A percentile compares a stretch with the other conserved stretches of the same genome.
Conservation (phyloP, 2,888 invertebrate genomes). For the Darwinula stevensoni region DNA sequence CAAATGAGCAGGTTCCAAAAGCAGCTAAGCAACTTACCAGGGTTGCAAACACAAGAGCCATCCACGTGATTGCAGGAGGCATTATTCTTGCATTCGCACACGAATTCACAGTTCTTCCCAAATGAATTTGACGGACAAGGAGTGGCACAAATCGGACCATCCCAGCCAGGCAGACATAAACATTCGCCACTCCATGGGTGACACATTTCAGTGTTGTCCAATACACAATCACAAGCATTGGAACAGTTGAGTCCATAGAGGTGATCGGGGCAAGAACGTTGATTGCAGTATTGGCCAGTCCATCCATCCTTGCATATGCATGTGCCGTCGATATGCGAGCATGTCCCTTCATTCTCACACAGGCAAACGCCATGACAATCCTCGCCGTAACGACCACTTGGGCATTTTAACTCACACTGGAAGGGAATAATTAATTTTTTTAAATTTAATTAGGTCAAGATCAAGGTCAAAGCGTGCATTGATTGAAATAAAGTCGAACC, state of each 20-base stretch:
- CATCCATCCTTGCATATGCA: slow-evolving; percentile 18
- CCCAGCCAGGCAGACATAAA: slow-evolving; percentile 49
- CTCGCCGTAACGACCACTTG: too few relatives aligned
- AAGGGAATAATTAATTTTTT: too few relatives aligned
- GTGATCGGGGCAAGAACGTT: slow-evolving; percentile 31
- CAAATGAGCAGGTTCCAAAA: too few relatives aligned
- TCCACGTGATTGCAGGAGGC: slow-evolving; percentile 57
- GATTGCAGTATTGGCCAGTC: slow-evolving; percentile 31
- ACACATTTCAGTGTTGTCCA: slow-evolving; percentile 25
- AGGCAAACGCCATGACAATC: slow-evolving; percentile 24
- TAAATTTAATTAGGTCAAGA: too few relatives aligned
- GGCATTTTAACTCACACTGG: too few relatives aligned
- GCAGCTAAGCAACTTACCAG: slow-evolving; percentile 23
- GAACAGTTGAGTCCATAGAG: slow-evolving; percentile 50
- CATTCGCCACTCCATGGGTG: slow-evolving; percentile 15
- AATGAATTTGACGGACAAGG: slow-evolving; percentile 52
- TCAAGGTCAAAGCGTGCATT: too few relatives aligned
- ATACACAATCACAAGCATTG: slow-evolving; percentile 39
- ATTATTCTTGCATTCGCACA: slow-evolving; percentile 51
- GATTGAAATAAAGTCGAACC: too few relatives aligned
- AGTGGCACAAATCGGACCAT: slow-evolving; percentile 40
- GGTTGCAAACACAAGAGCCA: slow-evolving; percentile 44
- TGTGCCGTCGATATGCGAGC: too few relatives aligned
- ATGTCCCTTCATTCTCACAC: slow-evolving; percentile 11
- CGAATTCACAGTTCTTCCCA: slow-evolving; percentile 41